A percentile compares a stretch with the other conserved stretches of the same genome.
Conservation (phyloP, 2,888 invertebrate species). For the Drosophila birchii region DNA sequence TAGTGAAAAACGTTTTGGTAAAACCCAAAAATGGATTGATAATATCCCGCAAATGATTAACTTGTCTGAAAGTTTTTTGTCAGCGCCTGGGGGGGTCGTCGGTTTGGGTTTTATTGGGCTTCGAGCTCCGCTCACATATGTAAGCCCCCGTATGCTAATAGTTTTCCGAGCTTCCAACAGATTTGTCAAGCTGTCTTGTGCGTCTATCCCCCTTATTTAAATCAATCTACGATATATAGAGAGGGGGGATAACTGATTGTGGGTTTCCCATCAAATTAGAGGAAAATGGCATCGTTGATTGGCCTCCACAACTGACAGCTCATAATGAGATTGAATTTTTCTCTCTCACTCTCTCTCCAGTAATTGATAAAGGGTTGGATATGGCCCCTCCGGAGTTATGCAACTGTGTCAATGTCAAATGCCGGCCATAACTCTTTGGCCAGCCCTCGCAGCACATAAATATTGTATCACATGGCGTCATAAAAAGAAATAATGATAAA, state of each 20-base stretch:
- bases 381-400: slow-evolving; percentile 63
- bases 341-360: slow-evolving; percentile 2
- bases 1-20: slow-evolving; percentile 42
- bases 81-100: slow-evolving; percentile 29
- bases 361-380: slow-evolving; percentile 63
- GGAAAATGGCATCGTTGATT: slow-evolving; percentile 57
- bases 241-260: slow-evolving; percentile 30
- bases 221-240: slow-evolving; percentile 60
- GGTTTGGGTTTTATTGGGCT: slow-evolving; percentile 15
- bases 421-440: slow-evolving; percentile 62
- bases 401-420: slow-evolving; percentile 74
- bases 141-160: slow-evolving; percentile 70
- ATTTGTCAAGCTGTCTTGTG: slow-evolving; percentile 68
- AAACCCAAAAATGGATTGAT: slow-evolving; percentile 80
- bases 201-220: slow-evolving; percentile 60
- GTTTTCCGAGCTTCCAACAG: slow-evolving; percentile 56
- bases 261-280: slow-evolving; percentile 55
- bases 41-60: slow-evolving; percentile 82
- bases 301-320: slow-evolving; percentile 60
- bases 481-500: slow-evolving; percentile 78
- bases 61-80: slow-evolving; percentile 72
- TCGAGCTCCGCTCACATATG: slow-evolving; percentile 27
- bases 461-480: slow-evolving; percentile 78
- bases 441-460: slow-evolving; percentile 59
- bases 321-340: slow-evolving; percentile 56